Evolutionary conservation across 2,797 vertebrate species (phyloP).

Genomic region (Pseudomugil tenellus): DNA sequence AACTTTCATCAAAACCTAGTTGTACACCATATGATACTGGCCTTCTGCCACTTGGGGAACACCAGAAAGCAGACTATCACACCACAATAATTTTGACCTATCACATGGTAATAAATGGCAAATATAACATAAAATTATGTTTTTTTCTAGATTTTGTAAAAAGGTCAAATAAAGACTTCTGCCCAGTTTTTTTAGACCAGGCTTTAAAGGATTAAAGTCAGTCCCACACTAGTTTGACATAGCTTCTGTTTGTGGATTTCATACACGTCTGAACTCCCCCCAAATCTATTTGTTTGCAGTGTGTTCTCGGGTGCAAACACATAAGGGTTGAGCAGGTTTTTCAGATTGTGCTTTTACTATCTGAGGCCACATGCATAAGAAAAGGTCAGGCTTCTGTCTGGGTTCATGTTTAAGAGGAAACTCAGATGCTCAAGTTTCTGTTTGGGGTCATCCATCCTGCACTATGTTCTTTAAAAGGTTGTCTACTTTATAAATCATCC

Average conservation of each 20-base stretch:
- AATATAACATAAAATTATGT: no score
- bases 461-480: slow-evolving; percentile 62
- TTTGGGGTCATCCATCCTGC: slow-evolving; percentile 44
- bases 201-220: slow-evolving; percentile 36
- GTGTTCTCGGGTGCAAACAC: slow-evolving; percentile 9
- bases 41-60: no score
- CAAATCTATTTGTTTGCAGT: slow-evolving; percentile 13
- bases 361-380: neutral
- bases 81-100: no score
- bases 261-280: slow-evolving; percentile 14
- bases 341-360: slow-evolving; percentile 28
- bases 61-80: no score
- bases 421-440: slow-evolving; percentile 72
- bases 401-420: slow-evolving; percentile 65
- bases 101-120: no score
- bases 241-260: slow-evolving; percentile 30
- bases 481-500: neutral
- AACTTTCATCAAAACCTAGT: no score
- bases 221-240: slow-evolving; percentile 33
- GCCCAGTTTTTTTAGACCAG: no score
- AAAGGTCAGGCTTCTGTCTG: slow-evolving; percentile 70
- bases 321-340: slow-evolving; percentile 40
- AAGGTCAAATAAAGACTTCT: no score
- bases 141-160: no score
- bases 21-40: no score